Base-by-base conservation (phyloP, 2,113 vertebrate genomes). In the Paralichthys olivaceus region DNA sequence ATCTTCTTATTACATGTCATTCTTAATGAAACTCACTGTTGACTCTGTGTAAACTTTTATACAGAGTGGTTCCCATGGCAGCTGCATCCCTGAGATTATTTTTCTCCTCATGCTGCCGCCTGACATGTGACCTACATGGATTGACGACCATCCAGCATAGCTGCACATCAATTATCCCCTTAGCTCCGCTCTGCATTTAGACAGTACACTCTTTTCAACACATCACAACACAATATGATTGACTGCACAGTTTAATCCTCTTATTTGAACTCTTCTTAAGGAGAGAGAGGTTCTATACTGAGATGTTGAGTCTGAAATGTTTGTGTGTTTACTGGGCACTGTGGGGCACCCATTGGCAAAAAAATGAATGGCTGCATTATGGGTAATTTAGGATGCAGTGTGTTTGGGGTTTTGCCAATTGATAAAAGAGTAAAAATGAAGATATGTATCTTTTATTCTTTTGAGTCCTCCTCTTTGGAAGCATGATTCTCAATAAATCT, bases 51-150 rank as follows among this genome's bases (percentile, higher is more conserved):
- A 25, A 47, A 14, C 26, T 59, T 11, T 40, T 34, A 25, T 37
- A 28, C 19, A 11, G 12, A 4, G 0, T 5, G 26, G 55, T 77
- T 71, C 25, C 40, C 47, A 74, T 40, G 32, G 57, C 3, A 77
- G n/a, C 57, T 75, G 37, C 40, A 5, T 13, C 40, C 40, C 40
- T 43, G 40, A 43, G 40, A 80, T 68, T 65, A 54, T 40, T 43
- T 43, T 37, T 54, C 28, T 45, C 51, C 29, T 80, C 37, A 0
- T 65, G 57, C 68, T 72, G 58, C 5, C 23, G 26, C 77, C 47
- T 81, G 65, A 80, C 69, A 55, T 77, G 55, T 83, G 86, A 77
- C 74, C 68, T 78, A 77, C 60, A 84, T 73, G 72, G 69, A 49
- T 63, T 29, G 58, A 61, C 43, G 70, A 15, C 11, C 22, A 13